Base-by-base conservation (phyloP, 2,797 vertebrate species). In the Tiaroga cobitis region DNA sequence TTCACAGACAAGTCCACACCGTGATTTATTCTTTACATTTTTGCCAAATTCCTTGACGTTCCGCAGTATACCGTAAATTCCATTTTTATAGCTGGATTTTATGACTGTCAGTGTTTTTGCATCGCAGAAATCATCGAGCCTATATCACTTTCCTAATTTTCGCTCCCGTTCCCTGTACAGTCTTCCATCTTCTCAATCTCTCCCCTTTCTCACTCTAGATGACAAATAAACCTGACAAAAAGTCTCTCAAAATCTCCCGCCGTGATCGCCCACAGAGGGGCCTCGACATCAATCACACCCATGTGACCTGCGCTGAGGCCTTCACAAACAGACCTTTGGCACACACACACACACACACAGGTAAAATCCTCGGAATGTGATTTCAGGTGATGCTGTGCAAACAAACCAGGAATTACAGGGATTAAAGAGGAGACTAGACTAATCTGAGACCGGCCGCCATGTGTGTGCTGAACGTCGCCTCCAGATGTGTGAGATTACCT, bases 401-500 rank as follows among this genome's bases (percentile, higher is more conserved):
- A 87, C 78, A 84, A 83, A 51, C 46, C 46, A 61, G 63, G 74
- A 65, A 85, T 85, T 85, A 74, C 19, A 51, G 34, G 80, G 86
- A 85, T 86, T 87, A 86, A 70, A 4, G 11, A 15, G 13, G 24
- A 80, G 75, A 59, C 69, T 54, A n/a, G 51, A 41, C 86, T 84
- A 78, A 86, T 81, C 86, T 70, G n/a, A 74, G n/a, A 54, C 63
- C 39, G 34, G 15, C 84, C n/a, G 16, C 49, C 29, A 39, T 59
- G 74, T 84, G 81, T 75, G 61, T 72, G 68, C 68, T 76, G 81
- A 84, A 85, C 80, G 86, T 83, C 3, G 63, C 24, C 29, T 49
- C 86, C 86, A 89, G 86, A 87, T 90, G 89, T 89, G 61, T 15
- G 43, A 85, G 83, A 87, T 88, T 81, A 77, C 29, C 24, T 79